Evolutionary conservation across 2,888 invertebrate species (phyloP), one percentile per base, ranked within the genome.

Genomic region (Amorpha juglandis): DNA sequence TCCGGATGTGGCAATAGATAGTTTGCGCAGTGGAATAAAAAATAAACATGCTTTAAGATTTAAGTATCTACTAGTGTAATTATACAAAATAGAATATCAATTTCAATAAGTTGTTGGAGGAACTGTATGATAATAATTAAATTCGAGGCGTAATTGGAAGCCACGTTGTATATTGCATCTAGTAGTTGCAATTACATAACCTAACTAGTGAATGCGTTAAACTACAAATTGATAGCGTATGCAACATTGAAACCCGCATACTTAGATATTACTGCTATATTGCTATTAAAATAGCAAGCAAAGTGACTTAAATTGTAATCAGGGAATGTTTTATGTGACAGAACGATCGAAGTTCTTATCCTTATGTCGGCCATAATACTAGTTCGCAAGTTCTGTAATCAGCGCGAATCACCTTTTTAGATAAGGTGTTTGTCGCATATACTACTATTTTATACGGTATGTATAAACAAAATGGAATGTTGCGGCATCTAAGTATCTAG

Each of bases 401-500:
- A 78, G 74, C 71, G 70, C 69, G 69, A 78, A n/a, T n/a, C n/a
- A n/a, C n/a, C n/a, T n/a, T n/a, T n/a, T n/a, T n/a, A n/a, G n/a
- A n/a, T n/a, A 79, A 77, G 76, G 77, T 74, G 78, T 75, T 73
- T 70, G 70, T 70, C 75, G 74, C 70, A 16, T 58, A 58, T 58
- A 58, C 42, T 19, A 58, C 42, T 42, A 58, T 58, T 19, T 16
- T 35, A 35, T 70, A 72, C 73, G 72, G 68, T 65, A 71, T 71
- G 72, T 75, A 72, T 72, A 72, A 70, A 35, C 53, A 33, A 52
- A 65, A 70, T 71, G 72, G 74, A 77, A 78, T 77, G 81, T 75
- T 76, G 72, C 74, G 71, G 76, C 79, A 78, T 77, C 78, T 73
- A 74, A 75, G 67, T 75, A 81, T 81, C 82, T 80, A 78, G 78